These are phyloP conservation scores for Neofelis nebulosa DNA, from an alignment of 2,113 vertebrate genomes.

Conservation along the genomic window DNA sequence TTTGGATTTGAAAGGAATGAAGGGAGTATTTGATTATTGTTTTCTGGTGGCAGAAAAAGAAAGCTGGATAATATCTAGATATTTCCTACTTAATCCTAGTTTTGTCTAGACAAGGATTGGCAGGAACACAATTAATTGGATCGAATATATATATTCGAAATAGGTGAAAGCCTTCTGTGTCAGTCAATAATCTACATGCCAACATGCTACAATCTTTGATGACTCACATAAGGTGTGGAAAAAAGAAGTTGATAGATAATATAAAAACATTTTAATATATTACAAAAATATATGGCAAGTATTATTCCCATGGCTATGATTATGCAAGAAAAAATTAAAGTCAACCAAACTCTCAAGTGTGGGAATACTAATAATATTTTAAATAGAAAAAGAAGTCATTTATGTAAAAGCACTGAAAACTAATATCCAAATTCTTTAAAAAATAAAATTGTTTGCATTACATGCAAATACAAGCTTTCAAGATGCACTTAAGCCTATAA, in stretches of 20 bases:
- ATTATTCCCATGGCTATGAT: neutral
- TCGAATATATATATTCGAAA: neutral
- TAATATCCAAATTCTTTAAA: neutral
- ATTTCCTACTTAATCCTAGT: neutral
- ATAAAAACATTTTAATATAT: neutral
- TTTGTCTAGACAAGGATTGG: neutral
- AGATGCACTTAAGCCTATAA: neutral
- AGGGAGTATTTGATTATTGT: neutral
- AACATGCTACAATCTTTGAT: neutral
- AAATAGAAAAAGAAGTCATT: neutral
- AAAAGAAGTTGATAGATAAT: neutral
- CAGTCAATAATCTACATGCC: neutral
- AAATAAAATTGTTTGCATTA: neutral
- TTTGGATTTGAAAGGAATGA: neutral
- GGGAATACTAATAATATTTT: neutral
- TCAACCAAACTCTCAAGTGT: neutral
- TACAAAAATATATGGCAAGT: neutral
- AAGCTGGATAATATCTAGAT: neutral
- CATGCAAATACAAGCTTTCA: neutral
- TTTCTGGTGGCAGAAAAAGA: neutral
- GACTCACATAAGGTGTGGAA: neutral
- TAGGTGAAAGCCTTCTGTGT: neutral
- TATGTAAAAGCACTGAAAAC: slow-evolving; percentile 41
- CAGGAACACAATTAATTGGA: neutral
- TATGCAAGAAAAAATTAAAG: neutral